Base-by-base conservation (phyloP, 1,140 invertebrate species). In the Zaprionus taronus region DNA sequence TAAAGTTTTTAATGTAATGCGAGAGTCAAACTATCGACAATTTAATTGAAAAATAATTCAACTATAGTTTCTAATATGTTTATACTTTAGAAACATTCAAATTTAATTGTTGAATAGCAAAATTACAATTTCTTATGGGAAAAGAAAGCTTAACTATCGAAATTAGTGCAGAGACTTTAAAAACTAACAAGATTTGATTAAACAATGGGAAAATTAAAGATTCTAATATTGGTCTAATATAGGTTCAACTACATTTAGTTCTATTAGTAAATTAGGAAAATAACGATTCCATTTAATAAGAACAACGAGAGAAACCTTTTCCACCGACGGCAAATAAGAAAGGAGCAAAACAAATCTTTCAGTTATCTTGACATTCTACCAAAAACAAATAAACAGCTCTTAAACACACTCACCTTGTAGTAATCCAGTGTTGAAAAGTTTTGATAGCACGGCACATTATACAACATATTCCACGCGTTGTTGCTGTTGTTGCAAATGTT, bases 391-490 rank as follows among this genome's bases (percentile, higher is more conserved):
- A 44, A 17, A 44, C n/a, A 17, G 41, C 9, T 44, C 41, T 11
- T 7, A 2, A 28, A 7, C 26, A 28, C 9, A 70, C 87, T 87
- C 20, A 92, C 91, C 89, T 92, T 92, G 86, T 91, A 92, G 86
- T 92, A 92, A 92, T 92, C 91, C 91, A 92, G 91, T 38, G 91
- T 91, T 91, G 91, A 89, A 85, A 91, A 92, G 72, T 92, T 92
- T 86, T 92, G 90, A 89, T 89, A 92, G 65, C 89, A 91, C 67
- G 91, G 86, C 71, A 92, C 91, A 92, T 92, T 92, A 92, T 92
- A 92, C 91, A 92, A 92, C 91, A 92, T 92, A 92, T 86, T 92
- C 83, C 83, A 83, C 64, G 78, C 76, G 84, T 82, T 82, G 81
- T 75, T 71, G 73, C 47, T 77, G 61, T 38, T 74, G 66, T 34